Evolutionary conservation across 2,888 invertebrate genomes (phyloP).

Genomic region (Scaptomyza flava): DNA sequence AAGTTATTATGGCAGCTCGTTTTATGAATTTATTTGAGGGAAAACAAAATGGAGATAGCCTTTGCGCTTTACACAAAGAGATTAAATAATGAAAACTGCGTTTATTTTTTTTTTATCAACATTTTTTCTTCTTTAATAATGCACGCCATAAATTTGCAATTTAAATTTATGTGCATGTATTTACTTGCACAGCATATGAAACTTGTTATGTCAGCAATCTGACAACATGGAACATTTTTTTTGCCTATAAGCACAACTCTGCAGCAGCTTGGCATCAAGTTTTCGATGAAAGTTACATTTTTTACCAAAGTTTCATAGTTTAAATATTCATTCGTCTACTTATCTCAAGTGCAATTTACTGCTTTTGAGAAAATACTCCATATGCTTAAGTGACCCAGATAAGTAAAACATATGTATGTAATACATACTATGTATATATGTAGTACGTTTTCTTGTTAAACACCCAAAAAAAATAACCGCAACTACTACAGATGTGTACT

Average conservation of each 20-base stretch:
- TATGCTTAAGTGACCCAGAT: slow-evolving; percentile 17
- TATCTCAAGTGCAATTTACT: slow-evolving; percentile 2
- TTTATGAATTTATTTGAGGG: slow-evolving; percentile 19
- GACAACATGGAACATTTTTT: slow-evolving; percentile 15
- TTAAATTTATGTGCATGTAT: slow-evolving; percentile 8
- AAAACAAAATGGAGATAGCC: neutral
- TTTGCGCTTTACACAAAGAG: neutral
- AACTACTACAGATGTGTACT: neutral
- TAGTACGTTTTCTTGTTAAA: neutral
- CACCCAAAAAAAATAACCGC: neutral
- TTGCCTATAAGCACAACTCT: neutral
- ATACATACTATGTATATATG: no score
- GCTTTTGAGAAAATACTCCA: neutral
- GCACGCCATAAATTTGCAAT: slow-evolving; percentile 6
- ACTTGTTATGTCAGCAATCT: neutral
- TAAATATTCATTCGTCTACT: neutral
- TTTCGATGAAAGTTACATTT: neutral
- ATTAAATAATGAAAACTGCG: neutral
- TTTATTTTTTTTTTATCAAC: neutral
- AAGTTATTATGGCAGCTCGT: slow-evolving; percentile 38
- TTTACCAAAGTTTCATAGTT: neutral
- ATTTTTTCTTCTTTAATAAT: neutral
- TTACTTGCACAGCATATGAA: neutral
- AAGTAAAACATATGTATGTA: neutral
- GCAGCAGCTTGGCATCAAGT: neutral